Evolutionary conservation across 2,113 vertebrate species (phyloP).

Genomic region (Mastomys natalensis): DNA sequence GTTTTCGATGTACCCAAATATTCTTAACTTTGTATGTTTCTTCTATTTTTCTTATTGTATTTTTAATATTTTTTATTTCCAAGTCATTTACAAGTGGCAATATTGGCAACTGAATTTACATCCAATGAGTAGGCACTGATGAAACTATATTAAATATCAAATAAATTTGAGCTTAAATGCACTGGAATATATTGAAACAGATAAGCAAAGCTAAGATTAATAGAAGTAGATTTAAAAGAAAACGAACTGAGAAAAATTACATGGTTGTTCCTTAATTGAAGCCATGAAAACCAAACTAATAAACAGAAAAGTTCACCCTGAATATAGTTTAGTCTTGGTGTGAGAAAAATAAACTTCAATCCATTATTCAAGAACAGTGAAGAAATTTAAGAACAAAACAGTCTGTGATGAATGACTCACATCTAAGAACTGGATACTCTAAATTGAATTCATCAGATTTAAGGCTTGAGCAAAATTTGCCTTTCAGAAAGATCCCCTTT

Average conservation of each 20-base stretch:
- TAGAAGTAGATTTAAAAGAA: background rate
- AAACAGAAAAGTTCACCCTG: background rate
- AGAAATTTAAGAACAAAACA: background rate
- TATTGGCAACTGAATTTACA: background rate
- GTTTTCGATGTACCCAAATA: background rate
- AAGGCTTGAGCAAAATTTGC: background rate
- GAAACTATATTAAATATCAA: background rate
- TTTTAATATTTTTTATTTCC: background rate
- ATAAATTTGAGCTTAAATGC: background rate
- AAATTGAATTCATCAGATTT: background rate
- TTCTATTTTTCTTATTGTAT: background rate
- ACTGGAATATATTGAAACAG: background rate
- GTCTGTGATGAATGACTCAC: background rate
- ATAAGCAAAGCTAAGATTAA: background rate
- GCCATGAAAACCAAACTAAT: background rate
- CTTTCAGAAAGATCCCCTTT: background rate
- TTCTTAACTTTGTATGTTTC: background rate
- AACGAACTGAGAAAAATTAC: background rate
- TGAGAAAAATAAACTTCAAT: background rate
- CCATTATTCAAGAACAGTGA: background rate
- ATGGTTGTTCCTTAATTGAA: background rate
- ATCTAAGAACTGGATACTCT: background rate
- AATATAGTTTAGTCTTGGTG: background rate
- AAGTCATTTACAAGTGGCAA: background rate
- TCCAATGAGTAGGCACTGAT: background rate